Evolutionary conservation across 2,888 invertebrate genomes (phyloP), one percentile per base, ranked within the genome.

Genomic region (Athalia rosae): DNA sequence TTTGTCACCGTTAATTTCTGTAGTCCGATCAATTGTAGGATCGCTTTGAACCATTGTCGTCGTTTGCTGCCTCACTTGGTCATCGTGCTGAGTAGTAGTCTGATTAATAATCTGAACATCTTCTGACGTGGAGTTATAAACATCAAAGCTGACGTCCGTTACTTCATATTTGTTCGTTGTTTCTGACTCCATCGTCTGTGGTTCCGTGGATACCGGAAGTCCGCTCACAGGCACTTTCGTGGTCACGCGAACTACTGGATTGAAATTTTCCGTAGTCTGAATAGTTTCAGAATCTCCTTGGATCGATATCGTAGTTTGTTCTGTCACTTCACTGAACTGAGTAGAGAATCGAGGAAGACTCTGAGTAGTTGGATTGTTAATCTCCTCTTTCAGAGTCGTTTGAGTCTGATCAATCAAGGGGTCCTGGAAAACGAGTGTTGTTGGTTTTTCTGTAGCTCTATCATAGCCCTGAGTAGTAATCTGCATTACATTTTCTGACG

Each of bases 11-110:
- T 28, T 28, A 28, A 4, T 69, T 15, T 53, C 9, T 4, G 64
- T 76, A 45, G 76, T 76, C 45, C 56, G 76, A 66, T 53, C 64
- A 76, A 7, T 50, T 5, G 6, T 64, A 11, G 56, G n/a, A 45
- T 69, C 9, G 6, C 47, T 5, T 69, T 69, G 48, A 8, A 15
- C n/a, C 4, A 45, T n/a, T 64, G 41, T n/a, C 11, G 45, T n/a
- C 4, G 69, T 64, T 8, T 13, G 41, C 41, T 28, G 28, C 41
- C 15, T 43, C 8, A 8, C 11, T 13, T n/a, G 64, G 45, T 28
- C 2, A 2, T 28, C 28, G 28, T 28, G 28, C 53, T 53, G 53
- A 8, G 53, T 53, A n/a, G n/a, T 53, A 11, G 53, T 3, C 4
- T 53, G 53, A 3, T 3, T 53, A n/a, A 53, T 53, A 3, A n/a